Base-by-base conservation (phyloP, 2,888 invertebrate species). In the Elysia crispata region DNA sequence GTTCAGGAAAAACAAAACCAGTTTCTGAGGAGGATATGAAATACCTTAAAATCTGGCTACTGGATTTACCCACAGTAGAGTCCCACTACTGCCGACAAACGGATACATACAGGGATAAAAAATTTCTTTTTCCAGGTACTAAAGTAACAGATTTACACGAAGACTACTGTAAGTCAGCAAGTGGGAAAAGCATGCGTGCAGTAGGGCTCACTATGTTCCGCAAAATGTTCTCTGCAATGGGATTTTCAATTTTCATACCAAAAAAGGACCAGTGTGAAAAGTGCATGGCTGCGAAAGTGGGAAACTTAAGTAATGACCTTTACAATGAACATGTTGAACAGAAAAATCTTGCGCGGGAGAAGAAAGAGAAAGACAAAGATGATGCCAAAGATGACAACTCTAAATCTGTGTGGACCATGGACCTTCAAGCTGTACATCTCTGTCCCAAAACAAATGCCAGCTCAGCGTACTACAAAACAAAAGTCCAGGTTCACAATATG, bases 401-500 rank as follows among this genome's bases (percentile, higher is more conserved):
- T 23, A 60, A n/a, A 60, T 60, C 60, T 60, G 60, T 60, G 60
- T 60, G 60, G 25, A 60, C 60, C n/a, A 60, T 60, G 60, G 60
- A 60, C 25, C 60, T 60, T 25, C 60, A 60, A 25, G 41, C 41
- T 41, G 41, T 41, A 41, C 41, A 41, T 41, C 41, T 69, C 0
- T 69, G 69, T 30, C 33, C 13, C 33, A 69, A 69, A 69, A 69
- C 30, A 28, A n/a, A 69, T 0, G 73, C 73, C 30, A 54, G 54
- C 54, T 41, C 49, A 13, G 23, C 41, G 54, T 54, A 73, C 41
- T 73, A 73, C 31, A 73, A 25, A 50, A 73, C 54, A n/a, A 75
- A 75, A 75, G n/a, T 75, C 8, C 49, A 75, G 31, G 25, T 60
- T 18, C 62, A 75, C 31, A 72, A 72, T 49, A 50, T 72, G 49